Percentiles rank a stretch among this genome's conserved stretches.
Evolutionary conservation across 1,140 invertebrate species (phyloP).

Genomic region (Neodiprion virginianus): DNA sequence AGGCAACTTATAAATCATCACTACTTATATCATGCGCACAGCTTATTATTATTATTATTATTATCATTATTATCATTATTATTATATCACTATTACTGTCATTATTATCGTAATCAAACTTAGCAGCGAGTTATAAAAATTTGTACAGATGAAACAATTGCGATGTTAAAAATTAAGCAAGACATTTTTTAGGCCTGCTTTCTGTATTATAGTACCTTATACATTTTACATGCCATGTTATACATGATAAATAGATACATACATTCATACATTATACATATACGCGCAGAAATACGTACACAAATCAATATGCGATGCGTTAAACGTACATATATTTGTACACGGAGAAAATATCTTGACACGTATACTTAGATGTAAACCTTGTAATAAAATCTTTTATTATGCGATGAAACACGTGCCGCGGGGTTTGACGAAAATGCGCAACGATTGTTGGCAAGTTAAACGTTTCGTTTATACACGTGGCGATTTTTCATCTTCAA

Average conservation of each 20-base stretch:
- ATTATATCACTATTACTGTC: background rate
- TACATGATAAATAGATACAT: slow-evolving; percentile 9
- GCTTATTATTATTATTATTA: slow-evolving; percentile 34
- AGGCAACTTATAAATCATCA: too few species aligned
- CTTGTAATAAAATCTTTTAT: too few species aligned
- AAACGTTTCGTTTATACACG: background rate
- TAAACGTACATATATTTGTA: too few species aligned
- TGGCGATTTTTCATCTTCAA: too few species aligned
- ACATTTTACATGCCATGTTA: background rate
- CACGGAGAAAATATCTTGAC: too few species aligned
- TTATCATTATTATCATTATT: slow-evolving; percentile 23
- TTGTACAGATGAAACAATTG: background rate
- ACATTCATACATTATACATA: slow-evolving; percentile 18
- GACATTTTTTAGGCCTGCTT: too few species aligned
- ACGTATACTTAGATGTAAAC: too few species aligned
- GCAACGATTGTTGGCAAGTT: background rate
- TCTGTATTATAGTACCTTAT: background rate
- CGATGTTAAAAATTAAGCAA: too few species aligned
- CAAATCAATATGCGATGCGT: too few species aligned
- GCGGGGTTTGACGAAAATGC: slow-evolving; percentile 19
- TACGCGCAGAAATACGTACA: too few species aligned
- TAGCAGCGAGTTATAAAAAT: background rate
- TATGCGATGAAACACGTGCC: too few species aligned
- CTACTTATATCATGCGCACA: slow-evolving; percentile 22
- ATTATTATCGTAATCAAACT: slow-evolving; percentile 2